A percentile compares a stretch with the other conserved stretches of the same genome.
These are phyloP conservation scores for Lophura nycthemera DNA, from an alignment of 2,113 vertebrate genomes.

Conservation along the genomic window DNA sequence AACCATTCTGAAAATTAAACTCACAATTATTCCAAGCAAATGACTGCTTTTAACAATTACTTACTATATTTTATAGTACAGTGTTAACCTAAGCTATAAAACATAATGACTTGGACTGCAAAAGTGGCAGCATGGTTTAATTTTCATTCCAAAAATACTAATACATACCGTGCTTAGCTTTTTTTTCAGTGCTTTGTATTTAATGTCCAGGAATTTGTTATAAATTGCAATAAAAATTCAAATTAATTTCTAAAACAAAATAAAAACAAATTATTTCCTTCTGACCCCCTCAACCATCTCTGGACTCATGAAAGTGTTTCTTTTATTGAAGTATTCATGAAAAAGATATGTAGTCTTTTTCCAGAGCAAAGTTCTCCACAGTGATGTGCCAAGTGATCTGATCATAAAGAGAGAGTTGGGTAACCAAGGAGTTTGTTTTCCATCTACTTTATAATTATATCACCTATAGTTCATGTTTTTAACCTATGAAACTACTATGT, in stretches of 20 bases:
- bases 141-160: slow-evolving; percentile 74
- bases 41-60: slow-evolving; percentile 78
- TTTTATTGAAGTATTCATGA: slow-evolving; percentile 14
- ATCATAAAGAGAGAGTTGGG: slow-evolving; percentile 15
- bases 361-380: slow-evolving; percentile 49
- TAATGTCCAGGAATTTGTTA: slow-evolving; percentile 68
- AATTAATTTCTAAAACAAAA: slow-evolving; percentile 72
- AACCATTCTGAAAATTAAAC: slow-evolving; percentile 63
- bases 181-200: slow-evolving; percentile 59
- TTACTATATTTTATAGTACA: slow-evolving; percentile 75
- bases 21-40: slow-evolving; percentile 74
- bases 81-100: slow-evolving; percentile 77
- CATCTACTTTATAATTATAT: slow-evolving; percentile 30
- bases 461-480: slow-evolving; percentile 34
- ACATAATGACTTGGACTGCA: slow-evolving; percentile 72
- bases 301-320: background rate
- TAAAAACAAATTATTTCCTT: slow-evolving; percentile 49
- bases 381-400: slow-evolving; percentile 63
- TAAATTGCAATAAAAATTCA: slow-evolving; percentile 58
- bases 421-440: slow-evolving; percentile 28
- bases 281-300: slow-evolving; percentile 22
- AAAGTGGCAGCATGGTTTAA: slow-evolving; percentile 65
- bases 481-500: background rate
- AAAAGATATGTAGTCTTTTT: slow-evolving; percentile 52
- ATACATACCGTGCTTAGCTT: slow-evolving; percentile 52